Evolutionary conservation across 1,140 invertebrate species (phyloP), one percentile per base, ranked within the genome.

Genomic region (Ladona fulva): DNA sequence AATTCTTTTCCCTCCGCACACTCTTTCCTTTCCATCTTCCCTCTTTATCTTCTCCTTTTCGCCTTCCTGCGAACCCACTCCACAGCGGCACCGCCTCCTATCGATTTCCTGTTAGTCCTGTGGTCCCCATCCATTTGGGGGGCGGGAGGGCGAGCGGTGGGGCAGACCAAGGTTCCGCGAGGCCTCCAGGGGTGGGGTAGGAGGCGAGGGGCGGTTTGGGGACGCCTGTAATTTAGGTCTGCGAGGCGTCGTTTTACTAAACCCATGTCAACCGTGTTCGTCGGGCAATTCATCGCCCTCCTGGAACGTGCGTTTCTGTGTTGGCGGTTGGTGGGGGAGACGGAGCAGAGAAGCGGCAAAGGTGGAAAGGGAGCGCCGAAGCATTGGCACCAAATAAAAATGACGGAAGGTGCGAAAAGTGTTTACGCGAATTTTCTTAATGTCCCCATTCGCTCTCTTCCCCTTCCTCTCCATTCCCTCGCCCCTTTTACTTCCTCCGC

Each of bases 171-270:
- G 44, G 19, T 19, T 19, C 19, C 44, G 10, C 44, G 10, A 19
- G 10, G 44, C 19, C 10, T 11, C 44, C 10, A 52, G 44, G 19
- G 44, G 10, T 52, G 44, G 44, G 19, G 44, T 52, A 19, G 44
- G 19, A 19, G 44, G 44, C 10, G 44, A 11, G 44, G 44, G 19
- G 19, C 10, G 44, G 44, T 10, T 11, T 11, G 44, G 44, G n/a
- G 52, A 22, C 52, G 52, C 52, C 52, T 66, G 52, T 66, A 66
- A 66, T 66, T 66, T 66, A 66, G 52, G 52, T 66, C 52, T 66
- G 52, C n/a, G 52, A 66, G 52, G 52, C 52, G 52, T 66, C 52
- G 52, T 66, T 66, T 66, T 66, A 66, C 52, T 66, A 66, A 66
- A 66, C 52, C 52, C 52, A 66, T 66, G 52, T 66, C 52, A 66